These are phyloP conservation scores for Anthrax anthrax DNA, from an alignment of 2,888 invertebrate species.

Conservation along the genomic window DNA sequence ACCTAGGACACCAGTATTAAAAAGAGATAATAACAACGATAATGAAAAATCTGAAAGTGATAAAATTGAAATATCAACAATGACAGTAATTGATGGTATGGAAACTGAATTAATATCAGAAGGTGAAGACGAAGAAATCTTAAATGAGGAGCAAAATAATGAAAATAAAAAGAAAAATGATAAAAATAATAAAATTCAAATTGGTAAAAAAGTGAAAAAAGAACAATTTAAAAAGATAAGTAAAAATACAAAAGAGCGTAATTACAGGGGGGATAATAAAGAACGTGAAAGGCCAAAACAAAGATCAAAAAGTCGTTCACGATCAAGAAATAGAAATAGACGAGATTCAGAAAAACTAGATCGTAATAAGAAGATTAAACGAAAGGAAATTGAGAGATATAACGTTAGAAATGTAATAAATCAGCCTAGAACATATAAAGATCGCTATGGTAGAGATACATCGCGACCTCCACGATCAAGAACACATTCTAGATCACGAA, in stretches of 20 bases:
- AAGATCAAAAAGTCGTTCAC: constrained; percentile 21
- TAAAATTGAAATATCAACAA: constrained; percentile 10
- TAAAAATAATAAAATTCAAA: constrained; percentile 20
- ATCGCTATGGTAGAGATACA: constrained; percentile 65
- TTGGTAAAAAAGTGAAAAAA: constrained; percentile 32
- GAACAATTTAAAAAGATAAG: constrained; percentile 68
- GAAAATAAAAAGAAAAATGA: constrained; percentile 23
- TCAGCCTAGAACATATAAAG: constrained; percentile 46
- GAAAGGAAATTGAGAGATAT: constrained; percentile 69
- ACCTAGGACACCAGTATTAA: constrained; percentile 3
- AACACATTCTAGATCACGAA: constrained; percentile 19
- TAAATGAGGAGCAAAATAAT: constrained; percentile 42
- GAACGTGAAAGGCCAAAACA: constrained; percentile 6
- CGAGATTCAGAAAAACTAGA: neutral
- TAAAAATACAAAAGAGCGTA: constrained; percentile 60
- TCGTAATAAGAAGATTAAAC: constrained; percentile 34
- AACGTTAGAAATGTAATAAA: constrained; percentile 66
- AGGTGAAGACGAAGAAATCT: constrained; percentile 51
- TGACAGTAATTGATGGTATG: constrained; percentile 41
- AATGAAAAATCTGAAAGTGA: constrained; percentile 13
- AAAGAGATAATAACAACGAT: constrained; percentile 15
- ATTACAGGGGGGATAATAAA: constrained; percentile 56
- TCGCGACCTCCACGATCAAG: constrained; percentile 34
- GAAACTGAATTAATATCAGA: constrained; percentile 65
- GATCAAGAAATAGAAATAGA: constrained; percentile 29